These are phyloP conservation scores for Psilanteris sp. DNA, from an alignment of 1,140 invertebrate genomes.

Conservation along the genomic window DNA sequence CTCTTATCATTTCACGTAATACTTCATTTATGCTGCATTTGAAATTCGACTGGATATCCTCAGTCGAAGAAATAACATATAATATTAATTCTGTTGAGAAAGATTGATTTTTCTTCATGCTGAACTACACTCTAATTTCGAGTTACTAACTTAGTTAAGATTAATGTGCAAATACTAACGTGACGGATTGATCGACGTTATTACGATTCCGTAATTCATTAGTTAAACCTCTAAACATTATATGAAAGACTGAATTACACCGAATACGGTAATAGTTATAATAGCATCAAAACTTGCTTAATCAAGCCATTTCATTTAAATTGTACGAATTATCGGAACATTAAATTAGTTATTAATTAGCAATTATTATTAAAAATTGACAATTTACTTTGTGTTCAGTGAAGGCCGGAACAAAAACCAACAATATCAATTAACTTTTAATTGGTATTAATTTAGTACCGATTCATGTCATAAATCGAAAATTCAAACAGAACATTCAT, in stretches of 20 bases:
- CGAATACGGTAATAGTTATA: slow-evolving; percentile 17
- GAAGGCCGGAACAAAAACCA: too few relatives aligned
- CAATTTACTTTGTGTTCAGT: too few relatives aligned
- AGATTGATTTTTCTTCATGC: slow-evolving; percentile 7
- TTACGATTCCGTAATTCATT: slow-evolving; percentile 51
- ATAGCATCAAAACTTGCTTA: slow-evolving; percentile 7
- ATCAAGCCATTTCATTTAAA: slow-evolving; percentile 17
- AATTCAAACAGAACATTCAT: too few relatives aligned
- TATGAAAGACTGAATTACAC: slow-evolving; percentile 43
- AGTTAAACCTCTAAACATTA: slow-evolving; percentile 41
- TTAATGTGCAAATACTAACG: slow-evolving; percentile 28
- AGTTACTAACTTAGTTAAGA: slow-evolving; percentile 37
- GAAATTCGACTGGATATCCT: too few relatives aligned
- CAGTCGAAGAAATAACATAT: too few relatives aligned
- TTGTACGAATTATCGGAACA: neutral
- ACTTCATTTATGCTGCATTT: too few relatives aligned
- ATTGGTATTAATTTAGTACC: neutral
- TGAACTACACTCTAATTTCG: slow-evolving; percentile 30
- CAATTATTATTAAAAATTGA: slow-evolving; percentile 2
- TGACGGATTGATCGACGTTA: slow-evolving; percentile 43
- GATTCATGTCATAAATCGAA: neutral
- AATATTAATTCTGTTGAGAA: too few relatives aligned
- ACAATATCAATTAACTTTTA: too few relatives aligned
- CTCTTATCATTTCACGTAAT: too few relatives aligned
- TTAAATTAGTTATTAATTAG: slow-evolving; percentile 2